These are phyloP conservation scores for Cyclopterus lumpus DNA, from an alignment of 2,797 vertebrate genomes.

Conservation along the genomic window DNA sequence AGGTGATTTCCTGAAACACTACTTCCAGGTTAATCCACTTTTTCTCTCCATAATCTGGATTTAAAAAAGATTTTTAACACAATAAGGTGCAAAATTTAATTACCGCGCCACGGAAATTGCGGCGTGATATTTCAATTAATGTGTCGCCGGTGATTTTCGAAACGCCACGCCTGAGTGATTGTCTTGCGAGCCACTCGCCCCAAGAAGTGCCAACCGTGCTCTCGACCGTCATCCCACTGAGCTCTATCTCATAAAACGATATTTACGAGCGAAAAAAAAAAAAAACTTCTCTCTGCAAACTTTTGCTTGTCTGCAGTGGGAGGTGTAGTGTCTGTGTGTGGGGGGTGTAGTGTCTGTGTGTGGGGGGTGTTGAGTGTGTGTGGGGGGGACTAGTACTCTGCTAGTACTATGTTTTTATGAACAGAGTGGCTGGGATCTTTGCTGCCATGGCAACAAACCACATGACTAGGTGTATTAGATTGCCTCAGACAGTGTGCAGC, in stretches of 20 bases:
- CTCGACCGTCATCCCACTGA: constrained; percentile 29
- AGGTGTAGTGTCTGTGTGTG: constrained; percentile 38
- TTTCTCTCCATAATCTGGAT: constrained; percentile 29
- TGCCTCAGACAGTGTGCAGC: constrained; percentile 87
- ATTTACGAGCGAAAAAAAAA: constrained; percentile 38
- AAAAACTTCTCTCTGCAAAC: constrained; percentile 63
- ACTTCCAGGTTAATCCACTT: constrained; percentile 27
- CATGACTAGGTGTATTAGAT: constrained; percentile 98
- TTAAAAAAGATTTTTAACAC: constrained; percentile 44
- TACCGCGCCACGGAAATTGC: constrained; percentile 48
- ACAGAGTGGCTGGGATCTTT: constrained; percentile 90
- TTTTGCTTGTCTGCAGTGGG: constrained; percentile 58
- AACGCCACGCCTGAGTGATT: constrained; percentile 58
- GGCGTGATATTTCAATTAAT: constrained; percentile 60
- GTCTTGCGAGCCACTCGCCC: constrained; percentile 44
- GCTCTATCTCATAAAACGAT: constrained; percentile 52
- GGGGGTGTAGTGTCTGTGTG: constrained; percentile 17
- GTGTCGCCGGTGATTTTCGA: constrained; percentile 63
- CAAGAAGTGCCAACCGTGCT: constrained; percentile 49
- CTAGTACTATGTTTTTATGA: constrained; percentile 87
- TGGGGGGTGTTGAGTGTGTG: neutral
- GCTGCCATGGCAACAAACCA: constrained; percentile 96
- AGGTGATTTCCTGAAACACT: constrained; percentile 24
- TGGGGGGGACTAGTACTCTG: neutral
- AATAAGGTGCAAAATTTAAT: constrained; percentile 53